Evolutionary conservation across 2,888 invertebrate genomes (phyloP).

Genomic region (Lamellibrachia columna): DNA sequence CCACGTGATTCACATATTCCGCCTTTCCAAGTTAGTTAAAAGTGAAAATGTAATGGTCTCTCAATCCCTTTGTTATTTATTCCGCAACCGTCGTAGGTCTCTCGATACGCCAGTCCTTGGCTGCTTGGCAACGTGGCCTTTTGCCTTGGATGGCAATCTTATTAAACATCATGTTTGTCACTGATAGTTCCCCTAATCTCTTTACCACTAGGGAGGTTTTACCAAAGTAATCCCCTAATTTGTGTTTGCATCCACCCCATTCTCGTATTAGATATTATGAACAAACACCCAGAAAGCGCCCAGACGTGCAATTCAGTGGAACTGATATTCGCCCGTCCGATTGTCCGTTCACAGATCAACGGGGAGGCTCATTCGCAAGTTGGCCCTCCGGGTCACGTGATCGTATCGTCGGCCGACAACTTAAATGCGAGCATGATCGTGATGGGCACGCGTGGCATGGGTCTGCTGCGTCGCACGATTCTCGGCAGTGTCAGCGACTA

Average conservation of each 20-base stretch:
- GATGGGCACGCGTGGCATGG: conserved; percentile 29
- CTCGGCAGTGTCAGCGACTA: conserved; percentile 42
- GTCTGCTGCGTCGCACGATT: conserved; percentile 35
- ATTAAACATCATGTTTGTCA: no score
- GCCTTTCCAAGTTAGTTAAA: not conserved
- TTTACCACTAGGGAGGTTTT: no score
- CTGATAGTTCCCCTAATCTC: no score
- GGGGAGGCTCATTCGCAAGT: conserved; percentile 19
- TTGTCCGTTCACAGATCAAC: not conserved
- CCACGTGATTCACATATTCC: not conserved
- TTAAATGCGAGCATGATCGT: conserved; percentile 19
- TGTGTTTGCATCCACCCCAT: not conserved
- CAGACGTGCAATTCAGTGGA: not conserved
- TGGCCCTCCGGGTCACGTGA: conserved; percentile 24
- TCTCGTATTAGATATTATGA: not conserved
- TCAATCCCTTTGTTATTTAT: no score
- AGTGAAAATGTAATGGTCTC: not conserved
- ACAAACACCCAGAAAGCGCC: not conserved
- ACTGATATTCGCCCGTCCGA: not conserved
- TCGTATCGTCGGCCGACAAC: conserved; percentile 7
- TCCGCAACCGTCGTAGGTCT: no score
- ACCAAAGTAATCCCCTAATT: not conserved
- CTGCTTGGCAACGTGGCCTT: no score
- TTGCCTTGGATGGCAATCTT: no score
- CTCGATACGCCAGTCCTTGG: no score